Evolutionary conservation across 2,888 invertebrate species (phyloP).

Genomic region (Orgyia antiqua): DNA sequence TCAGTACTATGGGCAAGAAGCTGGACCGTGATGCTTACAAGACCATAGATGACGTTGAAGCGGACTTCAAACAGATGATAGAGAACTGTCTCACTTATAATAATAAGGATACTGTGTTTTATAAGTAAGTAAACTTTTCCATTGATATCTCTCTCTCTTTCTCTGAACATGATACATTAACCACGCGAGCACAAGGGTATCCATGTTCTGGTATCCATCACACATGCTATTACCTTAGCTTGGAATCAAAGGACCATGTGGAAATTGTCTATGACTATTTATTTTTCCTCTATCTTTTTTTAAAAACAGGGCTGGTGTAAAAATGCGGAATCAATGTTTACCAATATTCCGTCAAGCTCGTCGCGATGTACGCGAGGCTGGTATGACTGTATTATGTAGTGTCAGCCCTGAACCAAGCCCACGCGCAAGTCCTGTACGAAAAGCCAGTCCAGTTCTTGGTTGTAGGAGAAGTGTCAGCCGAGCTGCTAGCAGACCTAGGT

Average conservation of each 20-base stretch:
- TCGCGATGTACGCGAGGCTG: constrained; percentile 83
- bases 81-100: constrained; percentile 97
- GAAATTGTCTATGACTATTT: too few species aligned
- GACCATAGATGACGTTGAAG: constrained; percentile 87
- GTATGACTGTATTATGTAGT: constrained; percentile 58
- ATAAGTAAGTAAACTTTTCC: constrained; percentile 73
- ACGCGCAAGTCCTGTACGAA: neutral
- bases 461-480: constrained; percentile 14
- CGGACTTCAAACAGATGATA: constrained; percentile 97
- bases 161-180: neutral
- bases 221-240: too few species aligned
- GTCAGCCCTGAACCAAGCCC: constrained; percentile 7
- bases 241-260: too few species aligned
- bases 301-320: constrained; percentile 89
- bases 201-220: too few species aligned
- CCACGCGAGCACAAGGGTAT: too few species aligned
- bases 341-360: constrained; percentile 88
- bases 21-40: constrained; percentile 82
- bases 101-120: constrained; percentile 95
- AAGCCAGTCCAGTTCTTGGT: neutral
- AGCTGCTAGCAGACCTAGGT: constrained; percentile 15
- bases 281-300: too few species aligned
- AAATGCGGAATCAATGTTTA: constrained; percentile 93
- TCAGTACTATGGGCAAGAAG: constrained; percentile 87
- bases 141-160: too few species aligned